A percentile compares a stretch with the other conserved stretches of the same genome.
These are phyloP conservation scores for Stenodera caucasica DNA, from an alignment of 2,888 invertebrate species.

Conservation along the genomic window DNA sequence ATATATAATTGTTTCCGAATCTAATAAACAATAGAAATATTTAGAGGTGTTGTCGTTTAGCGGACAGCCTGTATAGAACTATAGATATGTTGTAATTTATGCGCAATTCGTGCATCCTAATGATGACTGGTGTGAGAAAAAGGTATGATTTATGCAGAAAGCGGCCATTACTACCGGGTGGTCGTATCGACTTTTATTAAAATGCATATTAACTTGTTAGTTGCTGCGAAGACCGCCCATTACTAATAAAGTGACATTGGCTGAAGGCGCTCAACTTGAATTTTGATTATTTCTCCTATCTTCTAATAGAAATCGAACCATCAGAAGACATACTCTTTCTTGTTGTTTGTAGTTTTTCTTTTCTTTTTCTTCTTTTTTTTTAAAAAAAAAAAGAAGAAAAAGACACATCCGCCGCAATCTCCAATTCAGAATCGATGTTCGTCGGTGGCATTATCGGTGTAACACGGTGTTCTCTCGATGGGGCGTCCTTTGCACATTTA, in stretches of 20 bases:
- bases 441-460: conserved; percentile 43
- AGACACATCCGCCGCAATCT: not conserved
- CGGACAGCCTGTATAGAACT: no score
- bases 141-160: conserved; percentile 55
- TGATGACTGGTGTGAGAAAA: conserved; percentile 53
- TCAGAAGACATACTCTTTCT: not conserved
- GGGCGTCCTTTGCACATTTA: conserved; percentile 39
- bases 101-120: conserved; percentile 46
- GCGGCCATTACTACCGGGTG: conserved; percentile 55
- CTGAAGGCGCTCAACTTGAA: conserved; percentile 40
- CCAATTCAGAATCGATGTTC: conserved; percentile 41
- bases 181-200: conserved; percentile 55
- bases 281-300: not conserved
- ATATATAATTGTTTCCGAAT: no score
- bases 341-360: not conserved
- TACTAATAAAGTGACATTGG: conserved; percentile 56
- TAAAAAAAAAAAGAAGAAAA: no score
- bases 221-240: conserved; percentile 52
- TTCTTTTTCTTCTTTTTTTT: no score
- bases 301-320: no score
- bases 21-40: no score
- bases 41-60: no score
- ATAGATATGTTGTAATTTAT: conserved; percentile 36
- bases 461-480: conserved; percentile 47
- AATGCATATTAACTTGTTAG: conserved; percentile 58